Percentiles rank a stretch among this genome's conserved stretches.
These are phyloP conservation scores for Sitta carolinensis DNA, from an alignment of 2,797 vertebrate species.

Conservation along the genomic window DNA sequence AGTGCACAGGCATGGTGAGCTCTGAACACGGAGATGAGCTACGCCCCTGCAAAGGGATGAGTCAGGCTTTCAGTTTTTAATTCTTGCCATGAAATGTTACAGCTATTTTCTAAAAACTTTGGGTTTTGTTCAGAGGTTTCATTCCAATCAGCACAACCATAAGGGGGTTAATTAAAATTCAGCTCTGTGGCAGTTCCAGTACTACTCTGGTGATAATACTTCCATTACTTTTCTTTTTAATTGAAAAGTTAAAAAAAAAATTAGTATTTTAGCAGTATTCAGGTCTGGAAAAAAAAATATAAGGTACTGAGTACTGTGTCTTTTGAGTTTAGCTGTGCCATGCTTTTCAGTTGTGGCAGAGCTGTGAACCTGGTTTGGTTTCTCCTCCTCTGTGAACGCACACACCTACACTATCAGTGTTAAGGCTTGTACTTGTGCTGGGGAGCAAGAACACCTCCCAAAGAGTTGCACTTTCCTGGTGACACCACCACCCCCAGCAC, in stretches of 20 bases:
- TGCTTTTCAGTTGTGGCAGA: not conserved
- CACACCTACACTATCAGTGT: not conserved
- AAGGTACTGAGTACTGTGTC: not conserved
- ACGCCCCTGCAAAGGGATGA: not conserved
- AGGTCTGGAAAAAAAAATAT: not conserved
- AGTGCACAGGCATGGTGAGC: not conserved
- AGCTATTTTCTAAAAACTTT: not conserved
- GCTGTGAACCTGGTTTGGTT: constrained; percentile 46
- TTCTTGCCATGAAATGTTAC: not conserved
- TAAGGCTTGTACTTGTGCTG: constrained; percentile 52
- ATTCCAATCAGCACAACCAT: not conserved
- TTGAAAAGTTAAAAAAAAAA: not conserved
- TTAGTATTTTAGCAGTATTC: not conserved
- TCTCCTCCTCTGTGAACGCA: constrained; percentile 35
- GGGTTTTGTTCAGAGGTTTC: not conserved
- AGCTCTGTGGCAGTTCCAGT: not conserved
- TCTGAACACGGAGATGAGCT: not conserved
- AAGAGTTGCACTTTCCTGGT: constrained; percentile 66
- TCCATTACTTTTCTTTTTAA: not conserved
- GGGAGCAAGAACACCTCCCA: constrained; percentile 52
- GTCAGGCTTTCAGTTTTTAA: not conserved
- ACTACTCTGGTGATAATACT: not conserved
- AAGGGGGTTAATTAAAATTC: not conserved
- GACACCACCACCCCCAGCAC: not conserved
- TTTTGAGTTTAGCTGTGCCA: not conserved